Evolutionary conservation across 2,888 invertebrate species (phyloP), one percentile per base, ranked within the genome.

Genomic region (Dryobotodes eremita): DNA sequence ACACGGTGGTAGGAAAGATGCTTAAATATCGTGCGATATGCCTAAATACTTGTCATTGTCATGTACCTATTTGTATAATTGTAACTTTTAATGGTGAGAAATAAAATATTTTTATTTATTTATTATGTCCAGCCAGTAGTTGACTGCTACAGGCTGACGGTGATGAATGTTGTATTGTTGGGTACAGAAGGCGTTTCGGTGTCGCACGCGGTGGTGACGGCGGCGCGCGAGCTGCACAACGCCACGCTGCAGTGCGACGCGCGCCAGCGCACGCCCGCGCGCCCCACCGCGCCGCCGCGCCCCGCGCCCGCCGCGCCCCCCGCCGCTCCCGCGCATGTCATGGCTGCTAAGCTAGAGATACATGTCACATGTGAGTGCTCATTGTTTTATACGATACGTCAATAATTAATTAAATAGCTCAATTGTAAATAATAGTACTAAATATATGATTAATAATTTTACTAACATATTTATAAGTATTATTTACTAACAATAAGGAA

Each of bases 141-240:
- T 2, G 15, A 15, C 8, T 23, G 23, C 6, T 55, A n/a, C 31
- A 53, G 10, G 55, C 31, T 70, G 53, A 31, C 13, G 8, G 23
- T 50, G 71, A 6, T 23, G 0, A 74, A 1, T 20, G n/a, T 46
- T 26, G 36, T 68, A 0, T n/a, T 15, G 7, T 17, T n/a, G 20
- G 15, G 53, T 68, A 11, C 84, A 96, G 96, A 96, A 62, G 96
- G 96, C 20, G 94, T 95, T 61, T 92, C 94, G 0, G 93, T 92
- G 74, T 96, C 96, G 97, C 98, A 86, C 96, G 98, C 93, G 95
- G 98, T 91, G 97, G 98, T 94, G 97, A 98, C 94, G 81, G 98
- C 98, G 68, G 98, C 98, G 83, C 97, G 99, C 62, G 98, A 98
- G 82, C 98, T 99, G 92, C 99, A 99, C 96, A 98, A 99, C 95